Evolutionary conservation across 2,888 invertebrate species (phyloP).

Genomic region (Saturnia pavonia): DNA sequence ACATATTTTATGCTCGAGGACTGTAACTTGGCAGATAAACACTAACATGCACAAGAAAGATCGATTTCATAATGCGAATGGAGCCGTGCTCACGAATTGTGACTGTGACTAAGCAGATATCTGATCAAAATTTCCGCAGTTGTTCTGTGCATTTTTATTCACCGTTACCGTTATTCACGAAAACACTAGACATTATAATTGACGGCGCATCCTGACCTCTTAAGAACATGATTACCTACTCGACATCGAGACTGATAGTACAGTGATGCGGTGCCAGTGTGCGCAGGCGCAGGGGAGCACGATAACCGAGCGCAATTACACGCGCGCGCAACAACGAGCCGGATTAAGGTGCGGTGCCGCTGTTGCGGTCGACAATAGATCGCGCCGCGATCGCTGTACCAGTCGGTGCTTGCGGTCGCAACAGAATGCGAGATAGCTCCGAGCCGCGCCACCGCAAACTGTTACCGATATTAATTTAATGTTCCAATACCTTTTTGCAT

Average conservation of each 20-base stretch:
- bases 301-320: conserved; percentile 7
- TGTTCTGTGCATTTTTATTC: neutral
- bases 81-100: too few species aligned
- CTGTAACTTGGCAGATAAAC: too few species aligned
- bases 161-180: neutral
- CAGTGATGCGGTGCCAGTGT: neutral
- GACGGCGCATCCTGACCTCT: neutral
- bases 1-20: too few species aligned
- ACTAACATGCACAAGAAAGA: too few species aligned
- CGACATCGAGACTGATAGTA: neutral
- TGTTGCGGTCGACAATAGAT: neutral
- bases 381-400: neutral
- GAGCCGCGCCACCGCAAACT: neutral
- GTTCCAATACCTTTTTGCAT: neutral
- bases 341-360: conserved; percentile 10
- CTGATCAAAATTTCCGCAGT: neutral
- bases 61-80: too few species aligned
- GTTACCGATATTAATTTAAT: conserved; percentile 2
- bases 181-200: neutral
- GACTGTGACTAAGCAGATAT: neutral
- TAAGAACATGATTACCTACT: conserved; percentile 5
- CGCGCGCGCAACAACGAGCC: neutral
- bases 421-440: neutral
- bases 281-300: too few species aligned
- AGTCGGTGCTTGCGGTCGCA: neutral